Evolutionary conservation across 2,113 vertebrate species (phyloP), one percentile per base, ranked within the genome.

Genomic region (Melanocharis versteri): DNA sequence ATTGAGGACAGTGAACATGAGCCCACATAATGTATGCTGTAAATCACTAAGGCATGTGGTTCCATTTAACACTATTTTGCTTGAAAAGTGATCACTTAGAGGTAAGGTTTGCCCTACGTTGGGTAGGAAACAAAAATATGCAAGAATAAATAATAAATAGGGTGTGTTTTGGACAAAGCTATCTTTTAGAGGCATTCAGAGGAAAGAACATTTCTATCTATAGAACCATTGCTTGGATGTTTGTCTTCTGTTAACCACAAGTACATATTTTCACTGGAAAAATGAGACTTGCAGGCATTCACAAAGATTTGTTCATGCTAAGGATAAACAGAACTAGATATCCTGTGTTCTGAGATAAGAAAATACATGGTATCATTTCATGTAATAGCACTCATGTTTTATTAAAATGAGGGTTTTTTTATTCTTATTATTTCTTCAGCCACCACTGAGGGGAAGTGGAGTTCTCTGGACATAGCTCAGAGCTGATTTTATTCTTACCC

Each of bases 111-210:
- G 42, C 45, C 95, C 37, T 50, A 65, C 95, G 72, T 22, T 87
- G 68, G 31, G 31, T 92, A 70, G 47, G 95, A 96, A 94, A 83
- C 24, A 94, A 95, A 97, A 95, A 79, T 61, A 92, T 28, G 18
- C 78, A 89, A 94, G 97, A 94, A 96, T 80, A 94, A 97, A 92
- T 85, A 97, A 87, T 88, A 94, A 96, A 96, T 82, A 92, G 20
- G 68, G n/a, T 73, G 66, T 82, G 58, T 79, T 93, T 93, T 85
- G 61, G 39, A 86, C 60, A 95, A 97, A 93, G n/a, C 47, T 78
- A 47, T 91, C 68, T 70, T 90, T 90, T 47, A 91, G 85, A 91
- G 85, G 17, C 65, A 90, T 69, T 77, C 19, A 33, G 62, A 69
- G 33, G 66, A 93, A 82, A 88, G 86, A 94, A 89, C 48, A 66